phyloP scores from a whole-genome alignment of 2,113 vertebrate species.

The Capreolus pygargus region DNA sequence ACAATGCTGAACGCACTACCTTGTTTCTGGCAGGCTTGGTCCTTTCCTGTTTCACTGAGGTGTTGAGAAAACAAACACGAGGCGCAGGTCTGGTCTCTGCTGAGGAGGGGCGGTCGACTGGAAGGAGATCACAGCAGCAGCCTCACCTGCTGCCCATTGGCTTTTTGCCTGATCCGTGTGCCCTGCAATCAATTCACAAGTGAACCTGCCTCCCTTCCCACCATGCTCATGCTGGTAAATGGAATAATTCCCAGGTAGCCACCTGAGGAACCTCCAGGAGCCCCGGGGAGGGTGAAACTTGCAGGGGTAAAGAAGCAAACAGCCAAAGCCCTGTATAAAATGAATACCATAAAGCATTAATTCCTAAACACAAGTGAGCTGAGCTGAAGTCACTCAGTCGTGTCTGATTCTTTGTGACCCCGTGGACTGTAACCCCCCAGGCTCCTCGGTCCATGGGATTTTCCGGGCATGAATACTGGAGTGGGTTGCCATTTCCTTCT shows the following conservation, averaged over 20 bases:
- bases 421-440: too few relatives aligned
- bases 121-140: not conserved
- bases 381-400: too few relatives aligned
- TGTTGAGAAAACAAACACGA: not conserved
- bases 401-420: too few relatives aligned
- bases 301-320: not conserved
- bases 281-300: not conserved
- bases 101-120: not conserved
- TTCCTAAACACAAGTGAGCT: not conserved
- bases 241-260: not conserved
- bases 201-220: not conserved
- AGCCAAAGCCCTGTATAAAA: not conserved
- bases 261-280: not conserved
- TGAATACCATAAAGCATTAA: not conserved
- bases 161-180: not conserved
- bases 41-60: not conserved
- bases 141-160: not conserved
- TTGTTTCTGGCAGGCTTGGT: not conserved
- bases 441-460: too few relatives aligned
- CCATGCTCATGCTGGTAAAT: not conserved
- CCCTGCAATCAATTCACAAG: not conserved
- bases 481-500: too few relatives aligned
- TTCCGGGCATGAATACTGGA: too few relatives aligned
- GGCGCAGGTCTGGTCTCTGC: not conserved
- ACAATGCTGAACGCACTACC: not conserved